Conservation (phyloP, 2,888 invertebrate genomes). For the Acronicta alni region DNA sequence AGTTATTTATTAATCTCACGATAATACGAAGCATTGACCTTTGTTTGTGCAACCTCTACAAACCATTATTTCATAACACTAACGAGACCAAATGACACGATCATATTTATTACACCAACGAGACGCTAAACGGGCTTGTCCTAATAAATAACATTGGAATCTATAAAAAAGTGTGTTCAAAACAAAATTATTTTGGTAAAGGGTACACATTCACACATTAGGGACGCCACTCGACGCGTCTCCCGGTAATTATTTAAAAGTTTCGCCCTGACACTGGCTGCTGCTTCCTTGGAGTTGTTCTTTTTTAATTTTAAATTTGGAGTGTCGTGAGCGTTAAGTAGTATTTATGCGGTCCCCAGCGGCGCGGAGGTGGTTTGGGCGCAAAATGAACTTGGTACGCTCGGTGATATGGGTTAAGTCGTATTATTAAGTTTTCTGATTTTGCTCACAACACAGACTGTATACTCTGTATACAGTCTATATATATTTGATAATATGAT, state of each 20-base stretch:
- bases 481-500: too few species aligned
- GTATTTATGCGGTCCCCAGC: constrained; percentile 88
- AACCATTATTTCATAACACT: constrained; percentile 65
- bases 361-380: constrained; percentile 74
- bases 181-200: constrained; percentile 80
- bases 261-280: constrained; percentile 58
- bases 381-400: constrained; percentile 68
- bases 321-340: constrained; percentile 84
- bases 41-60: constrained; percentile 49
- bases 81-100: constrained; percentile 66
- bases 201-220: constrained; percentile 83
- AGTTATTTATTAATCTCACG: constrained; percentile 46
- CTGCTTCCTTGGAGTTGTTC: constrained; percentile 64
- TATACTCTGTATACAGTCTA: too few species aligned
- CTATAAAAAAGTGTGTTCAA: constrained; percentile 83
- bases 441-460: neutral
- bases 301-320: constrained; percentile 77
- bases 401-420: constrained; percentile 48
- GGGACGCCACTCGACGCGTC: constrained; percentile 83
- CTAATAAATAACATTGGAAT: constrained; percentile 83
- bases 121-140: constrained; percentile 65
- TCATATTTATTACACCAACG: constrained; percentile 52
- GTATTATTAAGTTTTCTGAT: constrained; percentile 32
- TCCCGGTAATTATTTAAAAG: constrained; percentile 83
- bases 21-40: constrained; percentile 54